Evolutionary conservation across 1,140 invertebrate species (phyloP).

Genomic region (Kradibia gibbosae): DNA sequence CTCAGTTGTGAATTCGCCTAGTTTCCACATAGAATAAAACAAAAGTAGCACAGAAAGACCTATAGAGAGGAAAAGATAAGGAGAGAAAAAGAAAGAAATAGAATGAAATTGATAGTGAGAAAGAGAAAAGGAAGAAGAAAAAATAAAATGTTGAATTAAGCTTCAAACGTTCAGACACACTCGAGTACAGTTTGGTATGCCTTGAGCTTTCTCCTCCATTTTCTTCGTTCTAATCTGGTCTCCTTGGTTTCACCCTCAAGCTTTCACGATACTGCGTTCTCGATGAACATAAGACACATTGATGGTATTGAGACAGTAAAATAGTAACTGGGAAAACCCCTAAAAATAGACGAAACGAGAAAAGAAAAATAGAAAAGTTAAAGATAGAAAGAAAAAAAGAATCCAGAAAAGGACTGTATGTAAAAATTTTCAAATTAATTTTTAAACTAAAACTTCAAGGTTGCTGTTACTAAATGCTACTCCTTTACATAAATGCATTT

Average conservation of each 20-base stretch:
- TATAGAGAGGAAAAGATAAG: background rate
- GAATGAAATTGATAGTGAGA: background rate
- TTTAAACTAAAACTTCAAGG: background rate
- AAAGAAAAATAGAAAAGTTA: constrained; percentile 20
- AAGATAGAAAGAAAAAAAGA: background rate
- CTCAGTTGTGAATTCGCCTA: background rate
- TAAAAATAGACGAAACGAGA: constrained; percentile 32
- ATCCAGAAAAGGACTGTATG: background rate
- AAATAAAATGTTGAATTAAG: constrained; percentile 12
- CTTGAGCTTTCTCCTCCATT: background rate
- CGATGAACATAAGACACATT: background rate
- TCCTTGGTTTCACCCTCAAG: constrained; percentile 71
- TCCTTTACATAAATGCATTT: background rate
- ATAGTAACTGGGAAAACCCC: constrained; percentile 13
- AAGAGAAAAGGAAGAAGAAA: background rate
- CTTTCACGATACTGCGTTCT: constrained; percentile 52
- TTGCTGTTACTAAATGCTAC: background rate
- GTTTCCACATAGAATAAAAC: background rate
- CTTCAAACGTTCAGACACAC: constrained; percentile 33
- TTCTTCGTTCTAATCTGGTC: constrained; percentile 70
- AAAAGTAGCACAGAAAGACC: background rate
- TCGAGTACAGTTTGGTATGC: constrained; percentile 39
- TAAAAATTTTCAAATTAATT: background rate
- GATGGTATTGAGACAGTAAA: background rate
- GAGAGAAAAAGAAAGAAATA: background rate